Base-by-base conservation (phyloP, 2,113 vertebrate species). In the Aptenodytes patagonicus region DNA sequence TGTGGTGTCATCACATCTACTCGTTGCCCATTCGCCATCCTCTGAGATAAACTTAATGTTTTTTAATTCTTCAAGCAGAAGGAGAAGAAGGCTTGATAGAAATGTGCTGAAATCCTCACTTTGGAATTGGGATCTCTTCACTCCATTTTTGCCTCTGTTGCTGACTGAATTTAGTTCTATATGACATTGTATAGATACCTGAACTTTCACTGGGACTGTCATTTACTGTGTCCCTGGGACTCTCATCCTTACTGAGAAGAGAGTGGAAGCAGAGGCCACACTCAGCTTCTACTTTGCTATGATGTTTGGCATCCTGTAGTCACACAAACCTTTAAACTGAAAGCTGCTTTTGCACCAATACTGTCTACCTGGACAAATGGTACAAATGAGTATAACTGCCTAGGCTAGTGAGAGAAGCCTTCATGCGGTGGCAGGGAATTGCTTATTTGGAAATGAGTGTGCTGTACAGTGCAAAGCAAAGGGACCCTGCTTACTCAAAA, bases 211-310 rank as follows among this genome's bases (percentile, higher is more conserved):
- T 66, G 42, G 6, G 17, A 24, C 42, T 82, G 26, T 62, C 3
- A 3, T 34, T 83, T 76, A 42, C n/a, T 2, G 1, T 3, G 6
- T 58, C 51, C 0, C 0, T 68, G 51, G 38, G 32, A 78, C 20
- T 49, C 18, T 26, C 13, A 2, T 65, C 3, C n/a, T 69, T 65
- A 65, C 9, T 86, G n/a, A 57, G 57, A 49, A 83, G 57, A 51
- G 17, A 38, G 17, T 66, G n/a, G 31, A 83, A 94, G 62, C 0
- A 0, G 68, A 78, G 28, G 25, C 60, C 10, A 1, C 13, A 75
- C 46, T 79, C 13, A 44, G 6, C 38, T 60, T 52, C 13, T 61
- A 3, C 38, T 70, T 71, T 71, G 31, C 47, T 87, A 1, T 2
- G 5, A 9, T 24, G 18, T 78, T 84, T 81, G 65, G 25, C 61